These are phyloP conservation scores for Petrocephalus microphthalmus DNA, from an alignment of 2,113 vertebrate species.

Conservation along the genomic window DNA sequence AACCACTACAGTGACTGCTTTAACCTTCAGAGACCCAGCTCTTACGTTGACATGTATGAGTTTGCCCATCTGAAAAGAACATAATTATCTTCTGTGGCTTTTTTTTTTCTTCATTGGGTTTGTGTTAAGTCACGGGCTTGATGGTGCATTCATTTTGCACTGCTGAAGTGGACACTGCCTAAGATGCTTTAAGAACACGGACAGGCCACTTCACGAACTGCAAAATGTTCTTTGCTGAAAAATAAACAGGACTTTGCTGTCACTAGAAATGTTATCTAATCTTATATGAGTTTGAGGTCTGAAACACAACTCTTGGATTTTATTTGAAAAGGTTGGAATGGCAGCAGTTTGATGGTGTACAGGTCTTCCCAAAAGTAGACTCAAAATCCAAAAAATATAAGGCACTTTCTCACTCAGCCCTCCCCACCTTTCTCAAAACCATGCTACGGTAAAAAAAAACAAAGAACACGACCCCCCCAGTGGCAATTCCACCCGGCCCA, in stretches of 20 bases:
- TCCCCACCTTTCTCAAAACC: background rate
- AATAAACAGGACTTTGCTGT: background rate
- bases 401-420: conserved; percentile 8
- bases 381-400: conserved; percentile 21
- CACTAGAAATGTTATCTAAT: background rate
- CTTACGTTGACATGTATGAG: conserved; percentile 21
- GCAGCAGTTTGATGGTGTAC: background rate
- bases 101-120: conserved; percentile 11
- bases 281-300: background rate
- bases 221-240: background rate
- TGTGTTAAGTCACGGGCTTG: background rate
- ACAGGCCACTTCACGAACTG: background rate
- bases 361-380: background rate
- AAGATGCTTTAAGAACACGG: background rate
- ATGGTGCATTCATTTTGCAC: background rate
- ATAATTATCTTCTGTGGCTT: conserved; percentile 13
- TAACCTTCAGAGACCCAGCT: background rate
- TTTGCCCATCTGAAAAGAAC: conserved; percentile 7
- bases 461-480: background rate
- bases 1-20: background rate
- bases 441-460: background rate
- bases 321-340: background rate
- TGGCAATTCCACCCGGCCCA: background rate
- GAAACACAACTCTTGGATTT: background rate
- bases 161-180: background rate